Evolutionary conservation across 2,113 vertebrate genomes (phyloP).

Genomic region (Chunga burmeisteri): DNA sequence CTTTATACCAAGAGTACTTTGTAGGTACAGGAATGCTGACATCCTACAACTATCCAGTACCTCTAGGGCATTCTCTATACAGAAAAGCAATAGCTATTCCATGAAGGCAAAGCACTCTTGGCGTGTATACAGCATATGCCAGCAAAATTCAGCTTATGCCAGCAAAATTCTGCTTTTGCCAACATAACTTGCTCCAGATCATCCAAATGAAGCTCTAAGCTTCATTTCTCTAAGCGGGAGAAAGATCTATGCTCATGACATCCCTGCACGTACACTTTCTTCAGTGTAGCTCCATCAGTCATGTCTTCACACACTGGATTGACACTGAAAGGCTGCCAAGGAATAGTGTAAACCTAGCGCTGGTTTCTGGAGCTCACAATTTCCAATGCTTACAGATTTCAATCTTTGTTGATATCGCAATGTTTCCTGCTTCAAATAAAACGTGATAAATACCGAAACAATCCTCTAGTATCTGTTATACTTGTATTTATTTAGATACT

Average conservation of each 20-base stretch:
- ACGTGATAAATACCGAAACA: not conserved
- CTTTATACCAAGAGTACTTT: not conserved
- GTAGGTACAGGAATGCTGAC: not conserved
- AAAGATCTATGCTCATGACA: not conserved
- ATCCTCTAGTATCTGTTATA: not conserved
- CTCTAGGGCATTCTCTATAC: not conserved
- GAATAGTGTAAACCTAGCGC: not conserved
- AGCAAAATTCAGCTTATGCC: conserved; percentile 8
- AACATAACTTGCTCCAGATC: not conserved
- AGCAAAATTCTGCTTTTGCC: conserved; percentile 21
- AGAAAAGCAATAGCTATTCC: not conserved
- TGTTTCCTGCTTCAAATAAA: not conserved
- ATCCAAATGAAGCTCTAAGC: not conserved
- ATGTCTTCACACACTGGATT: not conserved
- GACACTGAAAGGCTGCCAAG: not conserved
- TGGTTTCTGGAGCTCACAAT: not conserved
- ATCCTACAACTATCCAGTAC: not conserved
- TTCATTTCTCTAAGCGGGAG: not conserved
- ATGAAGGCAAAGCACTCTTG: not conserved
- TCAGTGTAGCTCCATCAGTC: not conserved
- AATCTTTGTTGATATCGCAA: not conserved
- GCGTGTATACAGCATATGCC: not conserved
- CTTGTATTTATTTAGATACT: not conserved
- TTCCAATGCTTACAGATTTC: not conserved
- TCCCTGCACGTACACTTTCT: not conserved